A percentile compares a stretch with the other conserved stretches of the same genome.
Evolutionary conservation across 2,888 invertebrate species (phyloP).

Genomic region (Nemoura dubitans): DNA sequence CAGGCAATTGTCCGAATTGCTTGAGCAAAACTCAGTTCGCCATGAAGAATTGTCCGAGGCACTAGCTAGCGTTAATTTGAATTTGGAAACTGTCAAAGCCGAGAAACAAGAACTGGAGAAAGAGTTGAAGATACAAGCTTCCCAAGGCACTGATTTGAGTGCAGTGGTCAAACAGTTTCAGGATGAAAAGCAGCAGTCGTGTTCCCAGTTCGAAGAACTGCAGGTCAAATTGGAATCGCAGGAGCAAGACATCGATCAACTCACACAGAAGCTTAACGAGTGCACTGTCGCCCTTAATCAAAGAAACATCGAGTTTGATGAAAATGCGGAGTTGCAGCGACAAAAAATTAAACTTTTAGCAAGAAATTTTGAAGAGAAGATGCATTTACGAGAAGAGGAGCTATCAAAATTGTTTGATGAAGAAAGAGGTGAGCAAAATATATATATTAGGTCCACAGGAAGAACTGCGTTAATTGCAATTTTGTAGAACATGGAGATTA

Average conservation of each 20-base stretch:
- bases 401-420: conserved; percentile 39
- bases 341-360: conserved; percentile 45
- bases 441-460: too few relatives aligned
- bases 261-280: conserved; percentile 16
- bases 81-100: neutral
- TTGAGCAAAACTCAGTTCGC: neutral
- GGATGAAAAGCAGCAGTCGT: neutral
- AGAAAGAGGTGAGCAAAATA: conserved; percentile 39
- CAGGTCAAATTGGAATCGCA: neutral
- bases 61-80: neutral
- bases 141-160: neutral
- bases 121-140: neutral
- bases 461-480: too few relatives aligned
- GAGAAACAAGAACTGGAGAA: conserved; percentile 19
- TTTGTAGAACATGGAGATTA: too few relatives aligned
- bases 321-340: conserved; percentile 26
- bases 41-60: neutral
- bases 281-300: neutral
- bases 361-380: conserved; percentile 46
- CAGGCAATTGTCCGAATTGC: neutral
- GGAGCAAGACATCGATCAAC: conserved; percentile 43
- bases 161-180: neutral
- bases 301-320: conserved; percentile 18
- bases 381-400: conserved; percentile 49
- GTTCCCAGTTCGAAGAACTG: conserved; percentile 14